phyloP scores from a whole-genome alignment of 2,113 vertebrate genomes.

The Pygathrix nemaeus region DNA sequence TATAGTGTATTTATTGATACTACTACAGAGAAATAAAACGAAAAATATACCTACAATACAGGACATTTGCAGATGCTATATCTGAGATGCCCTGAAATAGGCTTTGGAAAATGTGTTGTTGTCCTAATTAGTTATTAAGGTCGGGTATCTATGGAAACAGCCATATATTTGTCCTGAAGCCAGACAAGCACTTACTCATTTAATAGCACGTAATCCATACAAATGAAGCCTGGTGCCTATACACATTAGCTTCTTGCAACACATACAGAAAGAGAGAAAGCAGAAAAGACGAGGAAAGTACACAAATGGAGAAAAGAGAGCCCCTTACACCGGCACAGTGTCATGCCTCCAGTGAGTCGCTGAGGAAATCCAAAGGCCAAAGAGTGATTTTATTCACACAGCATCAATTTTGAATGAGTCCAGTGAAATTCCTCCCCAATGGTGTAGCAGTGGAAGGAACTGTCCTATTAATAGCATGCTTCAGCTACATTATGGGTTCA shows the following conservation, averaged over 20 bases:
- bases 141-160: constrained; percentile 76
- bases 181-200: constrained; percentile 67
- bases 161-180: constrained; percentile 68
- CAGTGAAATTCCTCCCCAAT: not conserved
- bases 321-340: not conserved
- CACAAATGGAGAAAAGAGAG: not conserved
- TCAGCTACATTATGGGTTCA: constrained; percentile 66
- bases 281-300: not conserved
- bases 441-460: not conserved
- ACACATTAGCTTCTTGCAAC: constrained; percentile 5
- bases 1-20: constrained; percentile 16
- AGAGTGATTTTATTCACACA: not conserved
- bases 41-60: not conserved
- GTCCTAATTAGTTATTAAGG: constrained; percentile 65
- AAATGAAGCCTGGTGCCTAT: not conserved
- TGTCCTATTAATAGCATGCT: constrained; percentile 48
- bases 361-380: not conserved
- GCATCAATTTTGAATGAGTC: constrained; percentile 42
- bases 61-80: constrained; percentile 8
- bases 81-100: constrained; percentile 48
- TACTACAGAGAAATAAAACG: constrained; percentile 14
- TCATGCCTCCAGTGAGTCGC: not conserved
- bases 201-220: not conserved
- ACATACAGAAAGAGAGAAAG: not conserved
- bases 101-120: constrained; percentile 45